These are phyloP conservation scores for Thamnaconus septentrionalis DNA, from an alignment of 2,113 vertebrate species.

Conservation along the genomic window DNA sequence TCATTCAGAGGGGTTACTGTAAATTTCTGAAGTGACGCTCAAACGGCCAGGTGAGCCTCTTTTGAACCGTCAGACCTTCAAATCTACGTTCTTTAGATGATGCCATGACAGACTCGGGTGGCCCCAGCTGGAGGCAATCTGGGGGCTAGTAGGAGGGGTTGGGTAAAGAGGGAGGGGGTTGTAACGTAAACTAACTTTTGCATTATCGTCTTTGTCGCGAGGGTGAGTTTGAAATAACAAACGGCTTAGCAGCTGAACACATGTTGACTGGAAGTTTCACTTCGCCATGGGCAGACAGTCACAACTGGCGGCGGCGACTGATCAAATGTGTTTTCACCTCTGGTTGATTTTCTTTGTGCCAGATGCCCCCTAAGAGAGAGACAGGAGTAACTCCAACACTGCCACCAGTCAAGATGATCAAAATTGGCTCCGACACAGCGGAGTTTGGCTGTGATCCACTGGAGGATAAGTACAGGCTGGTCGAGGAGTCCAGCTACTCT, in stretches of 20 bases:
- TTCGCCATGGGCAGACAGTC: conserved; percentile 1
- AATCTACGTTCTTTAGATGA: background rate
- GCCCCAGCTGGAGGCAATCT: conserved; percentile 30
- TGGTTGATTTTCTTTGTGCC: conserved; percentile 9
- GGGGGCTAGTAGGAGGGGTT: conserved; percentile 30
- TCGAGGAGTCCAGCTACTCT: conserved; percentile 52
- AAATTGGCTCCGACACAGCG: conserved; percentile 44
- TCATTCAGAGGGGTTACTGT: conserved; percentile 38
- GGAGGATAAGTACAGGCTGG: conserved; percentile 56
- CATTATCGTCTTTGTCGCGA: background rate
- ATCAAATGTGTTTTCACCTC: conserved; percentile 3
- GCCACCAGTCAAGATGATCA: conserved; percentile 63
- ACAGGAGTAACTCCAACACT: conserved; percentile 26
- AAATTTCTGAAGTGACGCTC: conserved; percentile 21
- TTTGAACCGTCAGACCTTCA: conserved; percentile 1
- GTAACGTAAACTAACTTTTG: conserved; percentile 34
- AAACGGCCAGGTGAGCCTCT: conserved; percentile 54
- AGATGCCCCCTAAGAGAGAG: conserved; percentile 71
- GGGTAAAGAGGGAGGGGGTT: conserved; percentile 22
- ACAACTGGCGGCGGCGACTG: too few relatives aligned
- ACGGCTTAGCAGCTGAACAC: conserved; percentile 10
- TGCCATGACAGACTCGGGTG: conserved; percentile 13
- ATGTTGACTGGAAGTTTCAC: conserved; percentile 30
- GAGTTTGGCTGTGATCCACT: conserved; percentile 50
- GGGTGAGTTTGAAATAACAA: background rate